Percentiles rank a stretch among this genome's conserved stretches.
These are phyloP conservation scores for Neomicropteryx cornuta DNA, from an alignment of 1,140 invertebrate genomes.

Conservation along the genomic window DNA sequence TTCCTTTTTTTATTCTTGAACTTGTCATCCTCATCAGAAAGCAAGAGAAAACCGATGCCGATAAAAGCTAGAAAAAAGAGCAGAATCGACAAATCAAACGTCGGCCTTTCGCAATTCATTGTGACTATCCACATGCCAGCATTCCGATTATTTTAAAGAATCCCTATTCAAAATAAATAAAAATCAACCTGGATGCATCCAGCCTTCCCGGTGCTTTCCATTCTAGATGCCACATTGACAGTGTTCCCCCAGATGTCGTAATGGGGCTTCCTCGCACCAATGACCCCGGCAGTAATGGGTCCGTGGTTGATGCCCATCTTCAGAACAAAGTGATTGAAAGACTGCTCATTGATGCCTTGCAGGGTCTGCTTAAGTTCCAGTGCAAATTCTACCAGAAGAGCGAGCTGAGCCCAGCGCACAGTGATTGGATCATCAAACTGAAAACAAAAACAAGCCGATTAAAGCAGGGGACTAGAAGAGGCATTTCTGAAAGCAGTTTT, in stretches of 20 bases:
- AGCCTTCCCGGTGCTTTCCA: slow-evolving; percentile 94
- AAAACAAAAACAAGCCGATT: slow-evolving; percentile 17
- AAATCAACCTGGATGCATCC: slow-evolving; percentile 83
- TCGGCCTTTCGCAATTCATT: too few relatives aligned
- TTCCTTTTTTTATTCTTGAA: too few relatives aligned
- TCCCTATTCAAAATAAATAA: too few relatives aligned
- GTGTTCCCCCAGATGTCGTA: slow-evolving; percentile 97
- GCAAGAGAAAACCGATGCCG: too few relatives aligned
- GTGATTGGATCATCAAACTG: slow-evolving; percentile 56
- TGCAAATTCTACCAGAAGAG: slow-evolving; percentile 80
- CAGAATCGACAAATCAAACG: too few relatives aligned
- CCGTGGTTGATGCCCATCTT: slow-evolving; percentile 95
- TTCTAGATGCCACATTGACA: slow-evolving; percentile 89
- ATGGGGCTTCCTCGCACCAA: slow-evolving; percentile 88
- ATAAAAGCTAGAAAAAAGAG: too few relatives aligned
- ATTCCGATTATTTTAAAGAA: too few relatives aligned
- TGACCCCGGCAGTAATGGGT: slow-evolving; percentile 89
- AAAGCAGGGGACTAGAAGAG: too few relatives aligned
- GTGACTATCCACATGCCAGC: too few relatives aligned
- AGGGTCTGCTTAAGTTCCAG: slow-evolving; percentile 81
- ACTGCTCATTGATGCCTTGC: slow-evolving; percentile 87
- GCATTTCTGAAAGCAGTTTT: too few relatives aligned
- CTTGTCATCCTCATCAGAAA: too few relatives aligned
- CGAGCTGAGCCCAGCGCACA: slow-evolving; percentile 74
- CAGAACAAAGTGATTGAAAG: slow-evolving; percentile 90